Evolutionary conservation across 2,888 invertebrate species (phyloP).

Genomic region (Athalia rosae): DNA sequence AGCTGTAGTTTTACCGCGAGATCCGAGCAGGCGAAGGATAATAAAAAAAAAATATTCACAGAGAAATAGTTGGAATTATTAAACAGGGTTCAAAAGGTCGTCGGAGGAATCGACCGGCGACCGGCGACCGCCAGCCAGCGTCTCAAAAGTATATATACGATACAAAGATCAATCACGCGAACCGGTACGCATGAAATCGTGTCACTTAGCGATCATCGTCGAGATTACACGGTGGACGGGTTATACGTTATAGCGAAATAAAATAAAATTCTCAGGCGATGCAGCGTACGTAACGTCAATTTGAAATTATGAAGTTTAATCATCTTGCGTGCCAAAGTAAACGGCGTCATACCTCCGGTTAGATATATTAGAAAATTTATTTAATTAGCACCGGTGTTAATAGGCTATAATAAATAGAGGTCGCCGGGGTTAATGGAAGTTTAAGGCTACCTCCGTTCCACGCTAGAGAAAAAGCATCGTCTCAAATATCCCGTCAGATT

Average conservation of each 20-base stretch:
- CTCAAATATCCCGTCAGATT: not conserved
- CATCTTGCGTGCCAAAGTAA: not conserved
- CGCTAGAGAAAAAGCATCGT: not conserved
- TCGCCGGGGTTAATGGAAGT: conserved; percentile 23
- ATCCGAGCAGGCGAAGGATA: no score
- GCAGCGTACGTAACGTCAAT: not conserved
- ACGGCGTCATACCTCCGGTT: conserved; percentile 7
- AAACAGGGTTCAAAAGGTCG: conserved; percentile 21
- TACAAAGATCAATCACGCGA: conserved; percentile 12
- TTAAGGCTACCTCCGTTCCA: not conserved
- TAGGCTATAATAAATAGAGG: conserved; percentile 22
- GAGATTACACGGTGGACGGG: not conserved
- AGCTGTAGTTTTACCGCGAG: no score
- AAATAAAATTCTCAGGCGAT: not conserved
- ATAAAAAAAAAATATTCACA: not conserved
- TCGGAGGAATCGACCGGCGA: not conserved
- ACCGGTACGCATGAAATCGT: not conserved
- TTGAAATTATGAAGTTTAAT: not conserved
- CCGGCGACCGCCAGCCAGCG: conserved; percentile 1
- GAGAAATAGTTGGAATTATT: conserved; percentile 18
- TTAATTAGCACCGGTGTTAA: conserved; percentile 32
- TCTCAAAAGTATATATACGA: not conserved
- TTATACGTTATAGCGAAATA: not conserved
- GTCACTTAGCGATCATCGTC: not conserved
- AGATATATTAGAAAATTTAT: conserved; percentile 3